Conservation (phyloP, 2,113 vertebrate genomes). For the Mesocricetus auratus region DNA sequence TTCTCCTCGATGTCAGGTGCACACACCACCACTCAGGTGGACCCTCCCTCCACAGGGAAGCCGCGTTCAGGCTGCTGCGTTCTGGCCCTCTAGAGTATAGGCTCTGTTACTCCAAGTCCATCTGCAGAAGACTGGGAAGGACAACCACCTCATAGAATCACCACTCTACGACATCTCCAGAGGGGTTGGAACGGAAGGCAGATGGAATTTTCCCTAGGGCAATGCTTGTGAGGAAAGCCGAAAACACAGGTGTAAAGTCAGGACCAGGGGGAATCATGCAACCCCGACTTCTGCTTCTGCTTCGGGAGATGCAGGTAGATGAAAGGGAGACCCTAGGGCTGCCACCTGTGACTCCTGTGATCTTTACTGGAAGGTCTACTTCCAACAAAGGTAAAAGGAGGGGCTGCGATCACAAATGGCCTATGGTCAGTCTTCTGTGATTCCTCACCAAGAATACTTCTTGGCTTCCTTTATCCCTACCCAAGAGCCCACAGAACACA, state of each 20-base stretch:
- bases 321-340: not conserved
- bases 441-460: not conserved
- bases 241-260: not conserved
- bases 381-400: not conserved
- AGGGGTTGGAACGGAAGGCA: not conserved
- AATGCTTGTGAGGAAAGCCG: not conserved
- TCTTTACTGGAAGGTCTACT: not conserved
- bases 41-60: not conserved
- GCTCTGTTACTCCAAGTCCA: not conserved
- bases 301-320: not conserved
- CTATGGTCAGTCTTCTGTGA: not conserved
- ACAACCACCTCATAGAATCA: not conserved
- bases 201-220: not conserved
- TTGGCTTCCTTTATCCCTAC: not conserved
- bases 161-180: not conserved
- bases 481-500: not conserved
- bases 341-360: not conserved
- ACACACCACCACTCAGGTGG: not conserved
- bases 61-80: not conserved
- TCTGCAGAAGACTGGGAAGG: not conserved
- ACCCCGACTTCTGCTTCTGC: not conserved
- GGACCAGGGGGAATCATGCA: not conserved
- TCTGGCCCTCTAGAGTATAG: not conserved
- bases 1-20: not conserved
- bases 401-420: not conserved